Percentiles rank a stretch among this genome's conserved stretches.
These are phyloP conservation scores for Sinocyclocheilus anshuiensis DNA, from an alignment of 2,113 vertebrate genomes.

Conservation along the genomic window DNA sequence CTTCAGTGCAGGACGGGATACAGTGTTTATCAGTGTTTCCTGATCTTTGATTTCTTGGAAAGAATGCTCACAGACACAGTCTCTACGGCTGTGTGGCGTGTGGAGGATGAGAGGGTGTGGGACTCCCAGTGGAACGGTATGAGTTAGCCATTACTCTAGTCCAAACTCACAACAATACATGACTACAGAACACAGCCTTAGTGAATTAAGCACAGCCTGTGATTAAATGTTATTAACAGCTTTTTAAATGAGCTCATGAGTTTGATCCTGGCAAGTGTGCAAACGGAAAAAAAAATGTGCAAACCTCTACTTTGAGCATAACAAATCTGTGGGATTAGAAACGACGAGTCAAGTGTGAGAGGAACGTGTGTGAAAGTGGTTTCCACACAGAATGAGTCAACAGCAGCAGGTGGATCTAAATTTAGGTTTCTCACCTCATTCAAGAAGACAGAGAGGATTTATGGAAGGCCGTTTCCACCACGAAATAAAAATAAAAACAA, in stretches of 20 bases:
- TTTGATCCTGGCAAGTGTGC: neutral
- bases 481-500: too few species aligned
- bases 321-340: slow-evolving; percentile 32
- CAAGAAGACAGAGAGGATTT: too few species aligned
- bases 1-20: slow-evolving; percentile 31
- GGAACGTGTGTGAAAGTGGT: neutral
- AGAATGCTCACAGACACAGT: slow-evolving; percentile 1
- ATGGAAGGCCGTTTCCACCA: too few species aligned
- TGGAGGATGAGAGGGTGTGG: neutral
- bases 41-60: slow-evolving; percentile 60
- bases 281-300: too few species aligned
- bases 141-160: slow-evolving; percentile 37
- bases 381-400: neutral
- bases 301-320: neutral
- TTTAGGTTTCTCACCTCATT: neutral
- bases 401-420: neutral
- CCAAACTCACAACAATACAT: neutral
- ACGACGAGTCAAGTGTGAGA: neutral
- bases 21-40: slow-evolving; percentile 62
- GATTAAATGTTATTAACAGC: slow-evolving; percentile 7
- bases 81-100: neutral
- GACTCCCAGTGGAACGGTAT: neutral
- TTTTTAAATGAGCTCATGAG: slow-evolving; percentile 11
- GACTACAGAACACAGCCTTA: neutral
- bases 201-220: neutral